Percentiles rank a stretch among this genome's conserved stretches.
Conservation (phyloP, 2,888 invertebrate genomes). For the Listrodromus nycthemerus region DNA sequence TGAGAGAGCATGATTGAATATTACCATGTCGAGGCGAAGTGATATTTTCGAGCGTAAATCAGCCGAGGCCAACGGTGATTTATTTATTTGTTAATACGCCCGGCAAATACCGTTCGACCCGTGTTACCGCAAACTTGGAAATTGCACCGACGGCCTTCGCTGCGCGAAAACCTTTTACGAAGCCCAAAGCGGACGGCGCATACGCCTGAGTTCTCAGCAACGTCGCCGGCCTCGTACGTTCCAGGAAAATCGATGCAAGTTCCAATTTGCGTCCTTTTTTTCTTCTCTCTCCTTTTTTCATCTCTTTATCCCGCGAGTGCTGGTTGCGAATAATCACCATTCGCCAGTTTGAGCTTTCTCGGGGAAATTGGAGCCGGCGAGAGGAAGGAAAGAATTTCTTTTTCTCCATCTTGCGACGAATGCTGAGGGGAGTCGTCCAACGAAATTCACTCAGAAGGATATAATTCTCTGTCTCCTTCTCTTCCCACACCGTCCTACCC, state of each 20-base stretch:
- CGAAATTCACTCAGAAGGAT: constrained; percentile 52
- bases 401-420: constrained; percentile 42
- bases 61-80: constrained; percentile 66
- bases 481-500: background rate
- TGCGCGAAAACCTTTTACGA: constrained; percentile 30
- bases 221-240: constrained; percentile 10
- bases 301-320: constrained; percentile 55
- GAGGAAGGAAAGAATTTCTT: constrained; percentile 52
- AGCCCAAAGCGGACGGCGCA: constrained; percentile 8
- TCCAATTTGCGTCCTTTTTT: constrained; percentile 21
- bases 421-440: constrained; percentile 50
- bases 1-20: constrained; percentile 59
- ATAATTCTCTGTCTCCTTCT: constrained; percentile 18
- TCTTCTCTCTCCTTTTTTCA: constrained; percentile 30
- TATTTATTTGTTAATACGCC: constrained; percentile 73
- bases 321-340: constrained; percentile 62
- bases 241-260: constrained; percentile 47
- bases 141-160: constrained; percentile 62
- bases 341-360: constrained; percentile 56
- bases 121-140: constrained; percentile 68
- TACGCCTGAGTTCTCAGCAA: constrained; percentile 31
- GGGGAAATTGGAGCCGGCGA: constrained; percentile 58
- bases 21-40: constrained; percentile 48
- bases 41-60: constrained; percentile 68
- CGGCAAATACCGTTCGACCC: constrained; percentile 26